Evolutionary conservation across 2,113 vertebrate species (phyloP).

Genomic region (Tangachromis dhanisi): DNA sequence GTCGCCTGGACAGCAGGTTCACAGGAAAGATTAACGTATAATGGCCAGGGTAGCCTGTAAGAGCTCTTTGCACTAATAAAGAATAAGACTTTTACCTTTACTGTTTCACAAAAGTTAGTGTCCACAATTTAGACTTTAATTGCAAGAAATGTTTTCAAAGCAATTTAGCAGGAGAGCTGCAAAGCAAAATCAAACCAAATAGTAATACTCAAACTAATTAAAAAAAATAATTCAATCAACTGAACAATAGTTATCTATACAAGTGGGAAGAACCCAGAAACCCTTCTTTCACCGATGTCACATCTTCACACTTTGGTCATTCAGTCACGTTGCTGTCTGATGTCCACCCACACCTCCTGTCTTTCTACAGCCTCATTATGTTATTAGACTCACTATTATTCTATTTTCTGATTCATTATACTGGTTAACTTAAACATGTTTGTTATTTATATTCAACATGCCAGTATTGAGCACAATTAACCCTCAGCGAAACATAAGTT

Average conservation of each 20-base stretch:
- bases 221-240: not conserved
- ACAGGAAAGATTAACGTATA: rapidly evolving
- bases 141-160: not conserved
- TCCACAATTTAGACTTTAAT: not conserved
- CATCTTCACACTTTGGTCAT: not conserved
- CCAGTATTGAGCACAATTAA: not conserved
- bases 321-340: not conserved
- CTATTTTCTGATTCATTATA: not conserved
- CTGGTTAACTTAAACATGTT: not conserved
- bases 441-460: not conserved
- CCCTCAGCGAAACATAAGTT: not conserved
- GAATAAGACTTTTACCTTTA: not conserved
- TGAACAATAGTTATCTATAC: rapidly evolving
- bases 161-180: not conserved
- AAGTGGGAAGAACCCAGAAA: not conserved
- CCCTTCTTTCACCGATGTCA: not conserved
- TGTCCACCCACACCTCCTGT: not conserved
- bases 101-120: not conserved
- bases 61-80: not conserved
- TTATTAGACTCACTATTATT: not conserved
- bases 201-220: not conserved
- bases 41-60: not conserved
- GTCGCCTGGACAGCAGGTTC: not conserved
- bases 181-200: not conserved
- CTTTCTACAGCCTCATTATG: not conserved